Conservation (phyloP, 2,797 vertebrate species). For the Geotria australis region DNA sequence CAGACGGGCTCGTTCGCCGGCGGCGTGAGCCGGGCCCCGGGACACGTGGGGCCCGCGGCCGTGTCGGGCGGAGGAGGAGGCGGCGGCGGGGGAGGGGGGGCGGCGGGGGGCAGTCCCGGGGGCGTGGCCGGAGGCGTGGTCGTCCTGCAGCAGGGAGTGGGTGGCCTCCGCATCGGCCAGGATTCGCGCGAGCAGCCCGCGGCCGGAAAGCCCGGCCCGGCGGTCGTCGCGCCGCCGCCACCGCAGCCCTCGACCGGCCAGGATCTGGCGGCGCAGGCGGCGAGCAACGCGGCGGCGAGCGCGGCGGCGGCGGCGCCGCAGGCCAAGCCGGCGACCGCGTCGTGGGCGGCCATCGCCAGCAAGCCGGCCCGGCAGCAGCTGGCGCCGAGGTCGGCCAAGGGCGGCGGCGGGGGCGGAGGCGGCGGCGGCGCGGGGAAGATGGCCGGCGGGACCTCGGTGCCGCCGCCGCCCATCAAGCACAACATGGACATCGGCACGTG, state of each 20-base stretch:
- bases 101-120: not conserved
- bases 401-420: slow-evolving; percentile 11
- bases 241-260: no score
- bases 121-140: slow-evolving; percentile 38
- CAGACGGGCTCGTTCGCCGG: slow-evolving; percentile 76
- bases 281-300: slow-evolving; percentile 31
- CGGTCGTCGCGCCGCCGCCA: slow-evolving; percentile 10
- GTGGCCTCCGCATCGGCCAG: slow-evolving; percentile 58
- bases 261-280: not conserved
- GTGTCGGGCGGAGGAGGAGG: slow-evolving; percentile 48
- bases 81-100: not conserved
- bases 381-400: slow-evolving; percentile 70
- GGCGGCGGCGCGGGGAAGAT: slow-evolving; percentile 18
- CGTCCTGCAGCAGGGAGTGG: slow-evolving; percentile 75
- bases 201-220: slow-evolving; percentile 20
- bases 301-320: slow-evolving; percentile 60
- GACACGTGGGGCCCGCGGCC: slow-evolving; percentile 27
- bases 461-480: slow-evolving; percentile 87
- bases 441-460: slow-evolving; percentile 25
- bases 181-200: slow-evolving; percentile 25
- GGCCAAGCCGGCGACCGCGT: slow-evolving; percentile 54
- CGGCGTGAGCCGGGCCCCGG: slow-evolving; percentile 74
- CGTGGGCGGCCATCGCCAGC: slow-evolving; percentile 96
- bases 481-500: slow-evolving; percentile 99
- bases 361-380: slow-evolving; percentile 88